These are phyloP conservation scores for Crocallis elinguaria DNA, from an alignment of 2,888 invertebrate genomes.

Conservation along the genomic window DNA sequence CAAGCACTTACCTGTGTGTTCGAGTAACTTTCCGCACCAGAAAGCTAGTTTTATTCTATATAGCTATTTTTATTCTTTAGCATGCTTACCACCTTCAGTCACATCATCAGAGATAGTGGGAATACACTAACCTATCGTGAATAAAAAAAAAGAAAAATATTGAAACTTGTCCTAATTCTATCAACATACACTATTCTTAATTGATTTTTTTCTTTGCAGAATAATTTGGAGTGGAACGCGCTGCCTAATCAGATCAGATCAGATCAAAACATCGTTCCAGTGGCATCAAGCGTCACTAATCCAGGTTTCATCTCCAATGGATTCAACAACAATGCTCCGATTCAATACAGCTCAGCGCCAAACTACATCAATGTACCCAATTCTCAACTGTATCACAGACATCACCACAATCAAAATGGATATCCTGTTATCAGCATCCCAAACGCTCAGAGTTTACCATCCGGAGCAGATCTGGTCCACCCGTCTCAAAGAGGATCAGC, in stretches of 20 bases:
- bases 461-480: constrained; percentile 28
- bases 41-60: too few relatives aligned
- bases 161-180: too few relatives aligned
- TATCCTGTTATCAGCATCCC: constrained; percentile 27
- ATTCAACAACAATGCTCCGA: not conserved
- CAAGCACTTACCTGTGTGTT: too few relatives aligned
- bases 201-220: constrained; percentile 42
- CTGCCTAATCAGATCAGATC: too few relatives aligned
- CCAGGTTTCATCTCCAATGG: not conserved
- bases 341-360: constrained; percentile 20
- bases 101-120: too few relatives aligned
- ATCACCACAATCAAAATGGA: constrained; percentile 20
- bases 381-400: constrained; percentile 10
- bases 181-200: too few relatives aligned
- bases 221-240: constrained; percentile 44
- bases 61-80: too few relatives aligned
- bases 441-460: constrained; percentile 22
- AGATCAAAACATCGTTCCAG: constrained; percentile 1
- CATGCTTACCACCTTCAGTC: too few relatives aligned
- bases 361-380: constrained; percentile 34
- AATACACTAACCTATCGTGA: too few relatives aligned
- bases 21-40: too few relatives aligned
- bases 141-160: too few relatives aligned
- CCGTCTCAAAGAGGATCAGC: constrained; percentile 14
- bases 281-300: not conserved